phyloP scores from a whole-genome alignment of 1,140 invertebrate species.

The Liolophura sinensis region DNA sequence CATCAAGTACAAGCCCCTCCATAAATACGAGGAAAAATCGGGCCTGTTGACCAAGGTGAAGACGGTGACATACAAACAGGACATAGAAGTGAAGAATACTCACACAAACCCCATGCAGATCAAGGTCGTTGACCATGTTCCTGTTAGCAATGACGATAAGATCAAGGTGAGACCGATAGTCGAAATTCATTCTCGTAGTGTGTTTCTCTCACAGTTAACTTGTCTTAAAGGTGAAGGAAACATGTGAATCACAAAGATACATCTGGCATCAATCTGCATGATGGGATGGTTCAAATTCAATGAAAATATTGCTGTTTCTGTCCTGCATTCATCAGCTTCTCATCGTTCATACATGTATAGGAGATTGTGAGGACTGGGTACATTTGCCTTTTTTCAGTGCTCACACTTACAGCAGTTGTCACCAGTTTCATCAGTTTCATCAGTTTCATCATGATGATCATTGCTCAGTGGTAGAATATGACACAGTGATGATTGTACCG shows the following conservation, averaged over 20 bases:
- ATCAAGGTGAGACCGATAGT: slow-evolving; percentile 48
- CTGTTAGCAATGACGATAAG: slow-evolving; percentile 56
- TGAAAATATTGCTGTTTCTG: too few relatives aligned
- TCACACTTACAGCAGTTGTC: too few relatives aligned
- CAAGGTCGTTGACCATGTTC: slow-evolving; percentile 53
- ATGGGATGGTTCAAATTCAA: too few relatives aligned
- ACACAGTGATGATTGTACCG: too few relatives aligned
- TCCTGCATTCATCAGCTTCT: too few relatives aligned
- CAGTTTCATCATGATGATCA: too few relatives aligned
- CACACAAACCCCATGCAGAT: slow-evolving; percentile 45
- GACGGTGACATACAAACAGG: slow-evolving; percentile 46
- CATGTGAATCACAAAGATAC: not conserved
- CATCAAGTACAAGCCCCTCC: slow-evolving; percentile 56
- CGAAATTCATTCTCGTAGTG: not conserved
- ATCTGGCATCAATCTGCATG: too few relatives aligned
- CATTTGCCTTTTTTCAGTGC: too few relatives aligned
- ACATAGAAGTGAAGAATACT: slow-evolving; percentile 56
- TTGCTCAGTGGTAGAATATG: too few relatives aligned
- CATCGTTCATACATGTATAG: too few relatives aligned
- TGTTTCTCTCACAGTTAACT: not conserved
- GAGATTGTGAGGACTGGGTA: too few relatives aligned
- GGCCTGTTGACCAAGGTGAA: slow-evolving; percentile 32
- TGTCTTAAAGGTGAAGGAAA: not conserved
- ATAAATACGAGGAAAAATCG: slow-evolving; percentile 31
- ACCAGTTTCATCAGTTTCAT: too few relatives aligned